phyloP scores from a whole-genome alignment of 1,140 invertebrate genomes.

The Latrodectus geometricus region DNA sequence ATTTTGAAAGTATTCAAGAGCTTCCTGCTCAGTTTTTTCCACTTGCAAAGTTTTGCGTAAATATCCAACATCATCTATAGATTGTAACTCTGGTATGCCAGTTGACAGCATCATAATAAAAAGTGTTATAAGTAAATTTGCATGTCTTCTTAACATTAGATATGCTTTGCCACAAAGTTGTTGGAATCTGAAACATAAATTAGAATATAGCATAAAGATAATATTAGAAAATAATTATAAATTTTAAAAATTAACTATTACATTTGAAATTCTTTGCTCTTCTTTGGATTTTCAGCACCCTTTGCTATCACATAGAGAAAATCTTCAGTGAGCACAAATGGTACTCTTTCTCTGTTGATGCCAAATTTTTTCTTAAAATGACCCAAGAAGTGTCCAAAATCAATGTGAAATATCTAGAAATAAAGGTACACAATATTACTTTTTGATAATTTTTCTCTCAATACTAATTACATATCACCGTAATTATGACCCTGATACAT shows the following conservation, averaged over 20 bases:
- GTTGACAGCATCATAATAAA: slow-evolving; percentile 99
- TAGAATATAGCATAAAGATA: too few relatives aligned
- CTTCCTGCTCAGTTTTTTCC: slow-evolving; percentile 73
- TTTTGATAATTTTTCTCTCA: background rate
- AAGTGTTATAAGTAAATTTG: slow-evolving; percentile 92
- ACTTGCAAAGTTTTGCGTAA: slow-evolving; percentile 89
- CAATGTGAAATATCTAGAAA: slow-evolving; percentile 92
- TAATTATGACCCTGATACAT: too few relatives aligned
- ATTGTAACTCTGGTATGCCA: slow-evolving; percentile 89
- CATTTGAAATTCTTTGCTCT: slow-evolving; percentile 88
- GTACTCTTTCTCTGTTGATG: slow-evolving; percentile 94
- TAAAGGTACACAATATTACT: background rate
- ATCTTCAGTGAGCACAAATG: slow-evolving; percentile 98
- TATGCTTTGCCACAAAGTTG: slow-evolving; percentile 82
- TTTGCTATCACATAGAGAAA: slow-evolving; percentile 97
- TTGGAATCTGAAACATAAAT: slow-evolving; percentile 76
- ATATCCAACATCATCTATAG: slow-evolving; percentile 92
- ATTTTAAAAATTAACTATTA: slow-evolving; percentile 66
- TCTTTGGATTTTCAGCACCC: slow-evolving; percentile 84
- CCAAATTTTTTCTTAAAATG: slow-evolving; percentile 99
- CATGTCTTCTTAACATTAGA: slow-evolving; percentile 86
- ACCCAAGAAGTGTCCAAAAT: slow-evolving; percentile 99
- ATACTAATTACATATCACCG: too few relatives aligned
- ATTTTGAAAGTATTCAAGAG: slow-evolving; percentile 74
- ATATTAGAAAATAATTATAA: background rate